phyloP scores from a whole-genome alignment of 2,888 invertebrate species.

The Polietes domitor region DNA sequence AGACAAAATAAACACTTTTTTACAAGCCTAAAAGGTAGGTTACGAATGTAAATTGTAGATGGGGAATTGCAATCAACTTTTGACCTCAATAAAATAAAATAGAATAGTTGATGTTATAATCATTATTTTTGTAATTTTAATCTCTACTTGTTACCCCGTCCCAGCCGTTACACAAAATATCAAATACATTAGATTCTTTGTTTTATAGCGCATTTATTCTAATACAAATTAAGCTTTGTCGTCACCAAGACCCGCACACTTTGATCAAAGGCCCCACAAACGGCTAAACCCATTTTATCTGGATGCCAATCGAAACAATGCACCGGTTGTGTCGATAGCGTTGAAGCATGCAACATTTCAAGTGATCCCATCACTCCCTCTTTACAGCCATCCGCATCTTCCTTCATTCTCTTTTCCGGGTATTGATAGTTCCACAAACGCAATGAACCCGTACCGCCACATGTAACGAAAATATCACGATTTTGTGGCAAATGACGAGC shows the following conservation, averaged over 20 bases:
- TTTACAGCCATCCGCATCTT: constrained; percentile 87
- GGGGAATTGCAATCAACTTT: neutral
- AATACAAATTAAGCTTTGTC: constrained; percentile 90
- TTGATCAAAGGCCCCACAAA: constrained; percentile 96
- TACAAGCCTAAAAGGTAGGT: neutral
- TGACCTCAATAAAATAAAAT: constrained; percentile 43
- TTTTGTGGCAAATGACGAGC: constrained; percentile 95
- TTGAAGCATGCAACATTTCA: constrained; percentile 89
- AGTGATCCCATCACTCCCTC: constrained; percentile 90
- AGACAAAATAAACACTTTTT: neutral
- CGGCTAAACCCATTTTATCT: constrained; percentile 93
- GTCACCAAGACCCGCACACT: constrained; percentile 91
- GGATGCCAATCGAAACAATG: constrained; percentile 95
- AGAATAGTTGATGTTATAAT: too few relatives aligned
- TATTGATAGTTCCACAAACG: constrained; percentile 98
- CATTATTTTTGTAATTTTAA: too few relatives aligned
- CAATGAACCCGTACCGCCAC: constrained; percentile 94
- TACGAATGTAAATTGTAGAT: neutral
- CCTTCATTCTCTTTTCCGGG: constrained; percentile 87
- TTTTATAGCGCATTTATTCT: constrained; percentile 31
- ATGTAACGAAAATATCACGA: constrained; percentile 94
- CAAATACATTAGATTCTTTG: too few relatives aligned
- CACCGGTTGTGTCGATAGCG: constrained; percentile 93
- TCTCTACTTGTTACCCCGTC: too few relatives aligned
- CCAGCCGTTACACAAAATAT: too few relatives aligned